Evolutionary conservation across 2,113 vertebrate genomes (phyloP), one percentile per base, ranked within the genome.

Genomic region (Arenaria interpres): DNA sequence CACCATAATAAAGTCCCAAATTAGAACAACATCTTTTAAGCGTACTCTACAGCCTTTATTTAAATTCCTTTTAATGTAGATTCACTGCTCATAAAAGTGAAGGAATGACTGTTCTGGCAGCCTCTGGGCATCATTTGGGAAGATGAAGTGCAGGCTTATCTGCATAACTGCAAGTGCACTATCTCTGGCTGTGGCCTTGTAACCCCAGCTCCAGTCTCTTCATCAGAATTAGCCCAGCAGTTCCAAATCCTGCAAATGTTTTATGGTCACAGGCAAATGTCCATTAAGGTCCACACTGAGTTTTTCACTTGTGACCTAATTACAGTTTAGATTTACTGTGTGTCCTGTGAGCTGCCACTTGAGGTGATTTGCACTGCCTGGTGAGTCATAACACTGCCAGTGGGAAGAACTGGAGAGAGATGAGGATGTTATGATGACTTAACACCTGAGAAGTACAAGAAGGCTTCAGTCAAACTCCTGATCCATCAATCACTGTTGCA

Each of bases 51-150:
- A 92, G 53, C 60, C 74, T 95, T 97, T 96, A 94, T 95, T 97
- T 95, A 97, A 95, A 89, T 73, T 66, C 24, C 57, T 91, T 94
- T 92, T 93, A 95, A 95, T 93, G 90, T 92, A 95, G 95, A 97
- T 96, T 95, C 86, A 64, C 69, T 69, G 86, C 60, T 96, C 77
- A 69, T 90, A 91, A 96, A 96, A 97, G 80, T 95, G 92, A 95
- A 90, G 63, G 89, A 95, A 85, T 82, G 77, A 95, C 73, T 96
- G n/a, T 64, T 92, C 86, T 93, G 87, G 91, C 74, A 92, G 92
- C 94, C 86, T 95, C 66, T 14, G 27, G 96, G 95, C 81, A 94
- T 95, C 91, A 78, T 96, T 97, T 96, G 92, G 66, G 74, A 96
- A 93, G 95, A 96, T 77, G 57, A 95, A 94, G 45, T 82, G 37